Base-by-base conservation (phyloP, 2,888 invertebrate genomes). In the Zootermopsis nevadensis region DNA sequence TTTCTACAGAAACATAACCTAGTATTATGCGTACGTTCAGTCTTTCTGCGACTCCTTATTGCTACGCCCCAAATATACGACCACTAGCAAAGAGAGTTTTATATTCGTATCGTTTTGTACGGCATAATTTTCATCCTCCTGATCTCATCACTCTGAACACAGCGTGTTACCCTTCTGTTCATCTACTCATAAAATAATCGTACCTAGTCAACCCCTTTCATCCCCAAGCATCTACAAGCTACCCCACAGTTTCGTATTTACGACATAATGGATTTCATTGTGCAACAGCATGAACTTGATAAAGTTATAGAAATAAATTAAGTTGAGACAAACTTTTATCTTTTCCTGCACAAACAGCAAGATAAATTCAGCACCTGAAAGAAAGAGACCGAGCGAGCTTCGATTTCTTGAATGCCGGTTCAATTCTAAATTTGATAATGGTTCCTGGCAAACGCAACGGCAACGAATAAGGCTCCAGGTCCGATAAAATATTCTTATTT, bases 241-340 rank as follows among this genome's bases (percentile, higher is more conserved):
- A 33, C 33, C 69, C 33, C 33, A 19, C 33, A 31, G 33, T 69
- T 33, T 67, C 33, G 15, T 31, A 69, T 33, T 69, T 69, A 69
- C 69, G 33, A 69, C 30, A 33, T 69, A 69, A 69, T 69, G 69
- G 69, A 69, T 69, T 69, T 33, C 33, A 33, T 33, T 69, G 69
- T 69, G 33, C 12, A 69, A 69, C 30, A 33, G 33, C 69, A 33
- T 22, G 60, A 60, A 60, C 60, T 60, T 60, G 69, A 69, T 69
- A 69, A 69, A 69, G 69, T 69, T 69, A 69, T 69, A 69, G 69
- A 33, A 69, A 69, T 69, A 69, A 69, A 69, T 69, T 69, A 69
- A 69, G 33, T 33, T 69, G 31, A 33, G 69, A 33, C 69, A 69
- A 69, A 69, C 69, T 69, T 69, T 24, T 22, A 33, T 69, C 69